These are phyloP conservation scores for Cosmia pyralina DNA, from an alignment of 2,888 invertebrate species.

Conservation along the genomic window DNA sequence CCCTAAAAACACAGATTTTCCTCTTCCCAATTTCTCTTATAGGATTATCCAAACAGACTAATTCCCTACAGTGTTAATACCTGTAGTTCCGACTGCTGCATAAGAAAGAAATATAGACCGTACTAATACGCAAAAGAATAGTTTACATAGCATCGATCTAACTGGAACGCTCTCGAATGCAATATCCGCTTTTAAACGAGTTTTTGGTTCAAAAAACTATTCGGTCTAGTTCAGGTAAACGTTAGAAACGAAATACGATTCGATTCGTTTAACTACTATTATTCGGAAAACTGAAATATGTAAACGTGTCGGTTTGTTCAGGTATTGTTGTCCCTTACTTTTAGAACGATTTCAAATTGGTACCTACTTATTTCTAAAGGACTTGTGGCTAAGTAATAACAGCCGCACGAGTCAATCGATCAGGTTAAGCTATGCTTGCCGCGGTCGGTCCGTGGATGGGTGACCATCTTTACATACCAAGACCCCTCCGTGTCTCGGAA, in stretches of 20 bases:
- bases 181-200: conserved; percentile 90
- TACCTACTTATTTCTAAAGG: not conserved
- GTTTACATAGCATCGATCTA: conserved; percentile 85
- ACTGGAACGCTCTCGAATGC: conserved; percentile 86
- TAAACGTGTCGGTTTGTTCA: conserved; percentile 29
- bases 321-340: conserved; percentile 8
- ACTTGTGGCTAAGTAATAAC: too few relatives aligned
- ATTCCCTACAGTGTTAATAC: conserved; percentile 10
- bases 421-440: too few relatives aligned
- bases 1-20: conserved; percentile 36
- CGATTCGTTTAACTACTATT: conserved; percentile 63
- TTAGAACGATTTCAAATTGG: conserved; percentile 7
- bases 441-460: too few relatives aligned
- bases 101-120: conserved; percentile 60
- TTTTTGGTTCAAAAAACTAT: conserved; percentile 89
- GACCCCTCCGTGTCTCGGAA: too few relatives aligned
- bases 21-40: conserved; percentile 43
- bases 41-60: conserved; percentile 47
- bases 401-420: too few relatives aligned
- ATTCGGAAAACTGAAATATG: conserved; percentile 57
- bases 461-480: too few relatives aligned
- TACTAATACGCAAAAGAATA: conserved; percentile 78
- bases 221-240: conserved; percentile 81
- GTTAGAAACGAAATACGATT: conserved; percentile 70
- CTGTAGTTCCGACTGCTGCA: conserved; percentile 40